phyloP scores from a whole-genome alignment of 2,888 invertebrate species.

The Linnaemya tessellans region DNA sequence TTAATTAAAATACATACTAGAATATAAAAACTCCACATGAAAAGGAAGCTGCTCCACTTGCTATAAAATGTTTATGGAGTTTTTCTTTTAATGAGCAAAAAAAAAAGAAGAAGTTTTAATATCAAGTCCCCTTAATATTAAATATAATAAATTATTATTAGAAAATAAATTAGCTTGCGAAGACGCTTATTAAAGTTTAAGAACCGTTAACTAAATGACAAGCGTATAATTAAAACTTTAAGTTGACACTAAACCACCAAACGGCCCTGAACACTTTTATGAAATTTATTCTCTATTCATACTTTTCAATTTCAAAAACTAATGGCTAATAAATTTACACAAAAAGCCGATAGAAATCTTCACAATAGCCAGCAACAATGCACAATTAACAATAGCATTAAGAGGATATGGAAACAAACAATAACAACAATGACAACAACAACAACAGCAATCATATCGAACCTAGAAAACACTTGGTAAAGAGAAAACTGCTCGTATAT shows the following conservation, averaged over 20 bases:
- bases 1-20: not conserved
- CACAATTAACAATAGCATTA: conserved; percentile 42
- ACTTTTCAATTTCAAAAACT: not conserved
- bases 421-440: too few species aligned
- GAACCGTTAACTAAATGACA: conserved; percentile 28
- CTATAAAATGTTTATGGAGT: not conserved
- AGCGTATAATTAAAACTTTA: conserved; percentile 19
- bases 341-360: conserved; percentile 44
- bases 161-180: not conserved
- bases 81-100: not conserved
- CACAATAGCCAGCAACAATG: not conserved
- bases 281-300: not conserved
- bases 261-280: not conserved
- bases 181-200: conserved; percentile 1
- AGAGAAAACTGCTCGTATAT: conserved; percentile 28
- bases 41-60: not conserved
- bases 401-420: conserved; percentile 44
- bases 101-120: not conserved
- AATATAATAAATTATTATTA: not conserved
- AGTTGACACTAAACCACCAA: conserved; percentile 20
- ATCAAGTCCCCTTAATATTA: not conserved
- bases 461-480: conserved; percentile 4
- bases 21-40: not conserved
- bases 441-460: conserved; percentile 2
- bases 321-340: conserved; percentile 27